Conservation (phyloP, 2,888 invertebrate species). For the Xylocampa areola region DNA sequence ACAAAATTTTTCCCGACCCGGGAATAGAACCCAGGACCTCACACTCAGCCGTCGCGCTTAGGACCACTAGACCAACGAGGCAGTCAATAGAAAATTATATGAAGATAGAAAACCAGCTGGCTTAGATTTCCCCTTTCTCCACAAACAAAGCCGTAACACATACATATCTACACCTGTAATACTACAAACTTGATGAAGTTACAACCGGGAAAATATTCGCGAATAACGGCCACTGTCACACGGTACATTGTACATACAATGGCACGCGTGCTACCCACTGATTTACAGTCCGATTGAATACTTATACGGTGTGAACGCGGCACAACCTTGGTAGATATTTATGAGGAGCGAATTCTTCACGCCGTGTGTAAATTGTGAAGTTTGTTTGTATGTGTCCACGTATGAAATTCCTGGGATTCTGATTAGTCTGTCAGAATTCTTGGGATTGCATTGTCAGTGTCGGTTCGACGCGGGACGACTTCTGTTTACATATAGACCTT, state of each 20-base stretch:
- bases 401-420: slow-evolving; percentile 28
- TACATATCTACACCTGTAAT: slow-evolving; percentile 8
- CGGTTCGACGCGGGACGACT: background rate
- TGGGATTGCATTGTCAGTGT: background rate
- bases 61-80: no score
- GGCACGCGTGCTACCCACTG: slow-evolving; percentile 66
- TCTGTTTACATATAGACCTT: slow-evolving; percentile 1
- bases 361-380: slow-evolving; percentile 36
- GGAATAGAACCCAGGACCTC: no score
- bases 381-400: background rate
- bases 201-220: slow-evolving; percentile 53
- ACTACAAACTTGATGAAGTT: slow-evolving; percentile 45
- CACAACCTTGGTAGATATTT: slow-evolving; percentile 52
- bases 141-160: slow-evolving; percentile 17
- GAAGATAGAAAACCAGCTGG: slow-evolving; percentile 1
- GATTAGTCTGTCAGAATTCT: slow-evolving; percentile 40
- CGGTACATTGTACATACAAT: slow-evolving; percentile 66
- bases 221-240: slow-evolving; percentile 66
- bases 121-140: slow-evolving; percentile 19
- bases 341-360: slow-evolving; percentile 48
- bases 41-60: background rate
- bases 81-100: no score
- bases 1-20: no score
- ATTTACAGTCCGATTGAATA: slow-evolving; percentile 76
- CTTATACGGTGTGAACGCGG: slow-evolving; percentile 69